Evolutionary conservation across 2,888 invertebrate species (phyloP).

Genomic region (Reticulitermes lucifugus): DNA sequence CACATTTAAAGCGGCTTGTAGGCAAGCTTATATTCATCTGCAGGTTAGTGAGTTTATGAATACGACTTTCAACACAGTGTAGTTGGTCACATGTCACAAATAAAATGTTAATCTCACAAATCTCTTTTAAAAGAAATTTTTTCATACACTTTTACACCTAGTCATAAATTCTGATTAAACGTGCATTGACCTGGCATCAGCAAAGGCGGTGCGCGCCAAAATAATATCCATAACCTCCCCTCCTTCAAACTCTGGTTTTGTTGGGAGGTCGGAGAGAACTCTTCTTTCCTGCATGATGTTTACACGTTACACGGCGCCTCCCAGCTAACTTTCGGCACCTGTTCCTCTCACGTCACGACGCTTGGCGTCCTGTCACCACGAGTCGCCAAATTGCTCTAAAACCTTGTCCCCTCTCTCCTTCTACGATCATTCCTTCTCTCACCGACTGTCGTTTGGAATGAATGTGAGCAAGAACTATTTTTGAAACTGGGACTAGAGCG

Average conservation of each 20-base stretch:
- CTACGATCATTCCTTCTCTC: neutral
- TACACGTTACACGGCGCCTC: constrained; percentile 25
- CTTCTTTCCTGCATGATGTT: constrained; percentile 1
- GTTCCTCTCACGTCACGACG: constrained; percentile 47
- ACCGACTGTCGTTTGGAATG: constrained; percentile 13
- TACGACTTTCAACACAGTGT: neutral
- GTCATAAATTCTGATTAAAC: constrained; percentile 39
- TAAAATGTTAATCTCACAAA: neutral
- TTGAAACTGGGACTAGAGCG: constrained; percentile 42
- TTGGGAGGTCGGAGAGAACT: constrained; percentile 16
- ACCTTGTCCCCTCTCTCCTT: constrained; percentile 27
- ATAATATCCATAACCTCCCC: constrained; percentile 19
- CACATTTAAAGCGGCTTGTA: no score
- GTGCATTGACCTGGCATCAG: constrained; percentile 36
- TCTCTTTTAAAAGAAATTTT: constrained; percentile 6
- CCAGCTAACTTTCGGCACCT: constrained; percentile 50
- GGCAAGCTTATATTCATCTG: no score
- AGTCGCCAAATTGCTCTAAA: constrained; percentile 50
- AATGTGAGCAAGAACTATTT: constrained; percentile 47
- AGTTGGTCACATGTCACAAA: neutral
- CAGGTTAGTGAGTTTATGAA: neutral
- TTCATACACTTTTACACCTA: constrained; percentile 27
- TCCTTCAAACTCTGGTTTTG: neutral
- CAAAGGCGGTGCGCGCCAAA: constrained; percentile 25
- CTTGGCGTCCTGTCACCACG: constrained; percentile 48